Conservation (phyloP, 2,113 vertebrate species). For the Lophius piscatorius region DNA sequence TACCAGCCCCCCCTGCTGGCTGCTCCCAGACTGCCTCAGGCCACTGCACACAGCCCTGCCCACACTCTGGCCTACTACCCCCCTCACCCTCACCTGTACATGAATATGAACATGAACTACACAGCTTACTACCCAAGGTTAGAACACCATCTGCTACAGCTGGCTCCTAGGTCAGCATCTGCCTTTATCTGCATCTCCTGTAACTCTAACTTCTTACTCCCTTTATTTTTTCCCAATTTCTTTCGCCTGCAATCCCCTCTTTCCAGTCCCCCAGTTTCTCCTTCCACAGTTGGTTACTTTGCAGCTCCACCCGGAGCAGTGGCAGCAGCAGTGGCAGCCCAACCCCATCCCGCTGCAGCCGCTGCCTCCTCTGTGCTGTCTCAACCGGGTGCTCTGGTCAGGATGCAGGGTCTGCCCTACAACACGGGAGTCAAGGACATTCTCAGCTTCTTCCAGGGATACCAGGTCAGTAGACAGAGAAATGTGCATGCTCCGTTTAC, state of each 20-base stretch:
- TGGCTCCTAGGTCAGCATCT: background rate
- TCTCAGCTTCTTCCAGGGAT: conserved; percentile 96
- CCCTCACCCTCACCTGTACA: conserved; percentile 88
- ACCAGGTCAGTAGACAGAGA: conserved; percentile 85
- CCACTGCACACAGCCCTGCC: conserved; percentile 74
- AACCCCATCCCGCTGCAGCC: conserved; percentile 67
- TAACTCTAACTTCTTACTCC: background rate
- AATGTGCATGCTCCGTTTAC: too few relatives aligned
- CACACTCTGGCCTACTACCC: conserved; percentile 91
- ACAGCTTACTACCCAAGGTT: conserved; percentile 98
- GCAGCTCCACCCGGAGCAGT: conserved; percentile 87
- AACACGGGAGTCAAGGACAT: conserved; percentile 95
- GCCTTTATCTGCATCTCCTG: too few relatives aligned
- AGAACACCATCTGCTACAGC: background rate
- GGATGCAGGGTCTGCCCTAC: conserved; percentile 97
- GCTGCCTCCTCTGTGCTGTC: conserved; percentile 82
- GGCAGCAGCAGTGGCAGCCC: conserved; percentile 83
- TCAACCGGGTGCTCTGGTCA: conserved; percentile 88
- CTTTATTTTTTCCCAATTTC: background rate
- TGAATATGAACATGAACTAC: conserved; percentile 94
- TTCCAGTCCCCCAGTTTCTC: conserved; percentile 92
- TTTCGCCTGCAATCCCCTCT: background rate
- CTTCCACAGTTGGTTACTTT: conserved; percentile 91
- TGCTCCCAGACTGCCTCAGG: conserved; percentile 84
- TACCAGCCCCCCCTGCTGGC: conserved; percentile 91